Evolutionary conservation across 1,140 invertebrate genomes (phyloP), one percentile per base, ranked within the genome.

Genomic region (Drosophila ironensis): DNA sequence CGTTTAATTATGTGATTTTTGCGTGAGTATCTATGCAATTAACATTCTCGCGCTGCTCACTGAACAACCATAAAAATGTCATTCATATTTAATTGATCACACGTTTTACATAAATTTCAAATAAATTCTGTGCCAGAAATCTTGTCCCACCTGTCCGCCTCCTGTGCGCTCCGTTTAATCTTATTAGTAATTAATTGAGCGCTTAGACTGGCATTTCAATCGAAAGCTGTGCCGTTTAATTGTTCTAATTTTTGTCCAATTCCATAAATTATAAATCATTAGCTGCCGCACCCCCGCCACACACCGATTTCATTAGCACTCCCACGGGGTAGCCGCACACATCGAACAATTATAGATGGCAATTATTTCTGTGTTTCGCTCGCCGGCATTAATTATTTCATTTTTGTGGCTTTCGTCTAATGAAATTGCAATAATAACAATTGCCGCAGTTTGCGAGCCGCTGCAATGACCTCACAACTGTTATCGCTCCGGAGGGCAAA

Each of bases 231-330:
- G 9, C 16, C 57, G 45, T 61, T 63, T 63, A 61, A 61, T 61
- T 61, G 57, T 61, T 47, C 46, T 61, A 61, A 63, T 63, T 63
- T 45, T 61, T 38, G 59, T 63, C 28, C 22, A 41, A 76, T 76
- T 81, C 40, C 60, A 76, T 82, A 54, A 82, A 81, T 82, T 81
- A 72, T 82, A 76, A 81, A 81, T 82, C 77, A 82, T 82, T 81
- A 75, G 33, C 20, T 16, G 5, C 16, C 33, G n/a, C 14, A 11
- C 1, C 3, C n/a, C 22, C 2, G n/a, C 25, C 4, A 7, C 1
- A 6, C 8, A 27, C n/a, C 25, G 8, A 27, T 27, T 8, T 27
- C 5, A n/a, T n/a, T n/a, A n/a, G n/a, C n/a, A n/a, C n/a, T n/a
- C n/a, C n/a, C n/a, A n/a, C n/a, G n/a, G n/a, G n/a, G n/a, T n/a